These are phyloP conservation scores for Corvus cornix DNA, from an alignment of 2,113 vertebrate species.

Conservation along the genomic window DNA sequence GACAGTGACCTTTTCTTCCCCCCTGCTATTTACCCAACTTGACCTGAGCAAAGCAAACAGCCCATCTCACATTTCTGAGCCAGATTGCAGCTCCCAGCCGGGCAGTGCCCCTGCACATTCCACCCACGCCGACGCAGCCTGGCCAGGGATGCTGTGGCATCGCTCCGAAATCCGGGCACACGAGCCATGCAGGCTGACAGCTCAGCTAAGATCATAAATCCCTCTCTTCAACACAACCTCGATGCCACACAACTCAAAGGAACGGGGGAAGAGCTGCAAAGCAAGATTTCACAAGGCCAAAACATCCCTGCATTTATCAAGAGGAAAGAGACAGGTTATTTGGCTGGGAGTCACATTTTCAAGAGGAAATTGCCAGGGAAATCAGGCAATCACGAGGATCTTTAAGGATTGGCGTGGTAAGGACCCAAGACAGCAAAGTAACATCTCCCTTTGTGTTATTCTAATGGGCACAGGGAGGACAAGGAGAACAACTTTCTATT, in stretches of 20 bases:
- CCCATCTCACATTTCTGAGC: neutral
- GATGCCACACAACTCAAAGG: neutral
- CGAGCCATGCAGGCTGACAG: neutral
- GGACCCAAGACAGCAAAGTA: neutral
- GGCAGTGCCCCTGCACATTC: neutral
- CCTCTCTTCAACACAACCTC: neutral
- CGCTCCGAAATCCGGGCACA: neutral
- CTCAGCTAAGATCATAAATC: neutral
- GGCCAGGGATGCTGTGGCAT: neutral
- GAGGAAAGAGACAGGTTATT: neutral
- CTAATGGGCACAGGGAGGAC: fast-evolving
- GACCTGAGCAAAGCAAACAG: neutral
- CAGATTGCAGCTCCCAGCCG: neutral
- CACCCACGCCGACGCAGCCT: neutral
- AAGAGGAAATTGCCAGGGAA: neutral
- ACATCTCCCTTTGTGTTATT: neutral
- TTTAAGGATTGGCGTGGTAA: neutral
- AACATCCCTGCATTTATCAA: neutral
- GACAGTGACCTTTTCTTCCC: neutral
- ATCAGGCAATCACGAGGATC: neutral
- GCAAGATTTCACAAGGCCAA: neutral
- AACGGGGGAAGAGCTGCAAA: neutral
- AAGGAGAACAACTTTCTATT: neutral
- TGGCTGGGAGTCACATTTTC: neutral
- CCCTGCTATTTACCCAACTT: neutral